A percentile compares a stretch with the other conserved stretches of the same genome.
These are phyloP conservation scores for Agonum fuliginosum DNA, from an alignment of 2,888 invertebrate species.

Conservation along the genomic window DNA sequence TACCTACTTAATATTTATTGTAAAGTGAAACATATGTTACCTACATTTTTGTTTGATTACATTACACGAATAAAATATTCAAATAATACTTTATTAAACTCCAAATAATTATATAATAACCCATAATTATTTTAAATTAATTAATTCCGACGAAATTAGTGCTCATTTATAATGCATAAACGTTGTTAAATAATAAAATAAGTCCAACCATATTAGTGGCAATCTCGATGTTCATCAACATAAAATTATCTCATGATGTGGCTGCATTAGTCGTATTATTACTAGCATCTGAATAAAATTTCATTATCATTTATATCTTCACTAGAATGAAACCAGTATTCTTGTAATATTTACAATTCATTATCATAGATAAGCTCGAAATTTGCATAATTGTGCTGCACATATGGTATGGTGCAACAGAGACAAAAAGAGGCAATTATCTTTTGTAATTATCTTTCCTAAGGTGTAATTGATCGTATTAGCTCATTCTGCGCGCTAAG, in stretches of 20 bases:
- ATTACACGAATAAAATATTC: not conserved
- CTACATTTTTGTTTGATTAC: too few relatives aligned
- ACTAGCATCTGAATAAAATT: constrained; percentile 15
- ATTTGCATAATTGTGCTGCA: constrained; percentile 34
- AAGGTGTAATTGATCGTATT: too few relatives aligned
- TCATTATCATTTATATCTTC: constrained; percentile 29
- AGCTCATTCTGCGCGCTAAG: too few relatives aligned
- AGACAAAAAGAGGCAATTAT: not conserved
- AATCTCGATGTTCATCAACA: constrained; percentile 10
- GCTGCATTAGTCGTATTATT: constrained; percentile 9
- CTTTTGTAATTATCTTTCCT: constrained; percentile 4
- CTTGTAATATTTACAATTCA: constrained; percentile 25
- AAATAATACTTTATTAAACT: not conserved
- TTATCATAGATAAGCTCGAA: constrained; percentile 31
- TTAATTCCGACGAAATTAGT: constrained; percentile 10
- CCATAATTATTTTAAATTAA: constrained; percentile 12
- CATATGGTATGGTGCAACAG: constrained; percentile 1
- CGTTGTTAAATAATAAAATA: constrained; percentile 3
- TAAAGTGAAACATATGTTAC: too few relatives aligned
- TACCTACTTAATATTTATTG: too few relatives aligned
- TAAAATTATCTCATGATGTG: constrained; percentile 26
- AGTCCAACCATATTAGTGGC: constrained; percentile 15
- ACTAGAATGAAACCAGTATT: constrained; percentile 10
- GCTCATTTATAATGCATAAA: constrained; percentile 8
- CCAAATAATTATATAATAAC: constrained; percentile 4